phyloP scores from a whole-genome alignment of 2,113 vertebrate species.

The Machaerirhynchus nigripectus region DNA sequence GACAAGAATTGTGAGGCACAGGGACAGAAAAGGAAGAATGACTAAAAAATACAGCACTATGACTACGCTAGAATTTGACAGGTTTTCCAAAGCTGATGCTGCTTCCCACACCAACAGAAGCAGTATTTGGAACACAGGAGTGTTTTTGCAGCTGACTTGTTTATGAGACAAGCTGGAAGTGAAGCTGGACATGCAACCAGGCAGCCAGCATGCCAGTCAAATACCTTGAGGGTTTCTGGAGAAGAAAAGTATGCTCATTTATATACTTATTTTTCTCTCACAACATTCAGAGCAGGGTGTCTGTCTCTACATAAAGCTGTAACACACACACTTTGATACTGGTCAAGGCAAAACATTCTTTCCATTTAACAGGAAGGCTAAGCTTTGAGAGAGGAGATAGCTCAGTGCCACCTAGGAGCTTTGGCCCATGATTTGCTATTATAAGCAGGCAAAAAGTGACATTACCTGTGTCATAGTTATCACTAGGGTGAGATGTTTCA shows the following conservation, averaged over 20 bases:
- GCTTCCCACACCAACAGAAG: neutral
- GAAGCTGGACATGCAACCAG: neutral
- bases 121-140: neutral
- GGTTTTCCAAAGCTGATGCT: neutral
- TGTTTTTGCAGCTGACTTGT: neutral
- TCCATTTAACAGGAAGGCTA: neutral
- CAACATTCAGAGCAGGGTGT: neutral
- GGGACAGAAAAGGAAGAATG: neutral
- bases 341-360: neutral
- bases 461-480: slow-evolving; percentile 95
- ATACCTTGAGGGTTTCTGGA: neutral
- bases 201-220: neutral
- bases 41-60: neutral
- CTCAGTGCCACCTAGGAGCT: neutral
- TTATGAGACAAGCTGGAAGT: neutral
- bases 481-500: slow-evolving; percentile 86
- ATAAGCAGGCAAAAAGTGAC: neutral
- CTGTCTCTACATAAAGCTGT: neutral
- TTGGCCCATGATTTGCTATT: neutral
- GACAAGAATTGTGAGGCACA: neutral
- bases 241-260: neutral
- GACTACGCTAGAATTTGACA: neutral
- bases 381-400: neutral
- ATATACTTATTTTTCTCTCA: neutral
- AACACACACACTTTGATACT: neutral